Percentiles rank a stretch among this genome's conserved stretches.
phyloP scores from a whole-genome alignment of 2,797 vertebrate genomes.

The Echeneis naucrates region DNA sequence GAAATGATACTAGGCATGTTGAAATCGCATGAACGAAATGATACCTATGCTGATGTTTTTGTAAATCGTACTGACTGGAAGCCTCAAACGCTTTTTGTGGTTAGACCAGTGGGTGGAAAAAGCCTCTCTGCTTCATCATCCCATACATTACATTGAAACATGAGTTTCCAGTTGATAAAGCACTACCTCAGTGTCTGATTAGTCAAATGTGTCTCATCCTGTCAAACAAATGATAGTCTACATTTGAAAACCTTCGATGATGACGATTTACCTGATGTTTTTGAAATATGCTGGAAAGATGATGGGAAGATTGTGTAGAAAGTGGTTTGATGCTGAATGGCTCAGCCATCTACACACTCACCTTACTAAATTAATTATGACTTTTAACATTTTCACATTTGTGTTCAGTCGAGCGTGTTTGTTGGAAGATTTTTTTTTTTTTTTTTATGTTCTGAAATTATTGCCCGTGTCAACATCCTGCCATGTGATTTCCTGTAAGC shows the following conservation, averaged over 20 bases:
- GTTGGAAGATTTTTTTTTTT: neutral
- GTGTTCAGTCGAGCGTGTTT: neutral
- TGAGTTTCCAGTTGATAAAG: constrained; percentile 10
- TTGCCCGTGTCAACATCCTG: constrained; percentile 52
- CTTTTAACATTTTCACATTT: neutral
- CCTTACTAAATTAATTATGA: neutral
- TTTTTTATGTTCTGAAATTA: constrained; percentile 12
- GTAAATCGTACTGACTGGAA: constrained; percentile 42
- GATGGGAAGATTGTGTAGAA: neutral
- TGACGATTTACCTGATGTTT: neutral
- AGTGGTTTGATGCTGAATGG: neutral
- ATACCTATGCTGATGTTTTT: constrained; percentile 11
- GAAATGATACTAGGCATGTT: constrained; percentile 36
- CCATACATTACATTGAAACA: neutral
- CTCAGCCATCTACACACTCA: neutral
- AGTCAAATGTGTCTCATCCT: neutral
- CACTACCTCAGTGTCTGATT: neutral
- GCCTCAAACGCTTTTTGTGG: constrained; percentile 44
- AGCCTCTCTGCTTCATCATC: neutral
- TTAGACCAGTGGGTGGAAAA: constrained; percentile 40
- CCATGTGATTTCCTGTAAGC: constrained; percentile 75
- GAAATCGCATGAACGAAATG: neutral
- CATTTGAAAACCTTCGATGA: neutral
- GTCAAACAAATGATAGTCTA: neutral
- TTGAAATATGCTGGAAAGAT: neutral